Conservation (phyloP, 2,113 vertebrate genomes). For the Motacilla alba region DNA sequence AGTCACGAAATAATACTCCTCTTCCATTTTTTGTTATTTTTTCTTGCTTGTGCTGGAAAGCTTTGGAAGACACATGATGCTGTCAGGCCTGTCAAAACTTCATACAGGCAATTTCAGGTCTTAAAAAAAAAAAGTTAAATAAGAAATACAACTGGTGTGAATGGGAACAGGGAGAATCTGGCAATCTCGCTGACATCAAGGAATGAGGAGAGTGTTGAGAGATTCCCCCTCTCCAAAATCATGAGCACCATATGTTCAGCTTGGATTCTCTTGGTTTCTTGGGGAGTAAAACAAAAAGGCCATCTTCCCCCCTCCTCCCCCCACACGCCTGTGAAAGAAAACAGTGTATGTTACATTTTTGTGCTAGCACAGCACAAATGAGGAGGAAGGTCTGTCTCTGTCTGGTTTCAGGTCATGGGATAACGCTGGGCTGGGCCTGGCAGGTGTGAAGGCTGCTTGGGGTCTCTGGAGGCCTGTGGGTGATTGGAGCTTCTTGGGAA, state of each 20-base stretch:
- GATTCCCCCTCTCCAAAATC: background rate
- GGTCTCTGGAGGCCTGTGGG: background rate
- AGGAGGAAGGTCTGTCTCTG: background rate
- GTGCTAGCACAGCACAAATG: background rate
- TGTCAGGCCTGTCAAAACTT: slow-evolving; percentile 54
- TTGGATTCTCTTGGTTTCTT: background rate
- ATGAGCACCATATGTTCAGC: background rate
- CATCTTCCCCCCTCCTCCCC: background rate
- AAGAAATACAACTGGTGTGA: background rate
- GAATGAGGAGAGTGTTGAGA: slow-evolving; percentile 6
- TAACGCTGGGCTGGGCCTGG: background rate
- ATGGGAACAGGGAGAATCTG: slow-evolving; percentile 22
- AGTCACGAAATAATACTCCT: background rate
- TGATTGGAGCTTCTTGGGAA: background rate
- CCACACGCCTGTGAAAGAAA: background rate
- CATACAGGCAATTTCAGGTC: background rate
- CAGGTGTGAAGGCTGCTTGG: background rate
- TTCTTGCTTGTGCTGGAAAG: slow-evolving; percentile 13
- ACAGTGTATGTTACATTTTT: background rate
- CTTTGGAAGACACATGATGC: slow-evolving; percentile 4
- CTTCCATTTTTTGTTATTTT: background rate
- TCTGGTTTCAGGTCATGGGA: background rate
- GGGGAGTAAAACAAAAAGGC: background rate
- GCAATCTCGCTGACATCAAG: background rate
- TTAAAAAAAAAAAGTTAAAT: background rate